Evolutionary conservation across 2,797 vertebrate species (phyloP).

Genomic region (Rhinichthys osculus): DNA sequence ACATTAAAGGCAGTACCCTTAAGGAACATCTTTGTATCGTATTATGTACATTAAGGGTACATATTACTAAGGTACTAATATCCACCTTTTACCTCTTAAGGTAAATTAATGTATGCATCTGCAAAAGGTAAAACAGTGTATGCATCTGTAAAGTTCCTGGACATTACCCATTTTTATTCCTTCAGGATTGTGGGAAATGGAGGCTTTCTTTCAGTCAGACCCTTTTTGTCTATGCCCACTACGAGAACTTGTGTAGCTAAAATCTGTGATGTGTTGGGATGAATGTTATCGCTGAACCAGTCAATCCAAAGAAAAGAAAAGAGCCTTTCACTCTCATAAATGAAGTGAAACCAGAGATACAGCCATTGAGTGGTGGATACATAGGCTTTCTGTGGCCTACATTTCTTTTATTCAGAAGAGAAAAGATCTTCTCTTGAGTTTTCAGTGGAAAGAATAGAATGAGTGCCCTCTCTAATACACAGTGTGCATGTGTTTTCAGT

Average conservation of each 20-base stretch:
- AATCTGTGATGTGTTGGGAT: conserved; percentile 54
- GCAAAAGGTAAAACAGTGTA: background rate
- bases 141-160: background rate
- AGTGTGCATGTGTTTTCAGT: background rate
- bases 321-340: conserved; percentile 51
- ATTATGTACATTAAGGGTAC: no score
- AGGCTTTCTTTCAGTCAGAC: conserved; percentile 37
- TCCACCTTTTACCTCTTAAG: background rate
- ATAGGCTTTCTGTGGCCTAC: background rate
- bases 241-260: conserved; percentile 56
- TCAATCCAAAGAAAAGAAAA: conserved; percentile 55
- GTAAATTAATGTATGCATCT: background rate
- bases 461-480: conserved; percentile 8
- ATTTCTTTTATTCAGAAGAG: conserved; percentile 26
- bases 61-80: background rate
- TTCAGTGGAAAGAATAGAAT: conserved; percentile 6
- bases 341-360: conserved; percentile 50
- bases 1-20: background rate
- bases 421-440: conserved; percentile 23
- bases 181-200: conserved; percentile 44
- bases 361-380: conserved; percentile 31
- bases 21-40: no score
- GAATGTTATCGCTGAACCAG: conserved; percentile 59
- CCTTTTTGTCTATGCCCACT: conserved; percentile 57
- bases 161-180: conserved; percentile 20